Evolutionary conservation across 2,888 invertebrate species (phyloP), one percentile per base, ranked within the genome.

Genomic region (Sarcophaga variegata): DNA sequence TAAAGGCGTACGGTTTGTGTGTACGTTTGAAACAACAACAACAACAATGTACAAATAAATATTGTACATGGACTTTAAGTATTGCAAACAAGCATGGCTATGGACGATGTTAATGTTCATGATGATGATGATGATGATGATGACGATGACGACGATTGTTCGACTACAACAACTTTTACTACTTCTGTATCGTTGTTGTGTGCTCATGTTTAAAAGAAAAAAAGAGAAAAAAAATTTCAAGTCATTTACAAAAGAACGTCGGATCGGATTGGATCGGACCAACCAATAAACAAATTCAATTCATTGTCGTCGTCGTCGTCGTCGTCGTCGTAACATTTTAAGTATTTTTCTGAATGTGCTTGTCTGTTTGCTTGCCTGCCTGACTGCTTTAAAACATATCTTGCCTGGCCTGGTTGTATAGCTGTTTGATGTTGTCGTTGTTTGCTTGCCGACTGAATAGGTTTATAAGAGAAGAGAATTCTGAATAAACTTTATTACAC

Each of bases 311-410:
- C 84, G 84, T 80, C 75, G 75, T 84, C 84, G 84, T 76, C 75
- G 75, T 84, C 84, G 84, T 80, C 75, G 75, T 84, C 84, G 84
- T 85, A 85, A 85, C 80, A 81, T 81, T 85, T 85, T 71, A 54
- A 81, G 80, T 81, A 72, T 81, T 81, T 76, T 27, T 76, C 47
- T 83, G 37, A 54, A 54, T 62, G 45, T 72, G 64, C 64, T 49
- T 37, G 17, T 22, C 62, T 81, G 20, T 63, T 25, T 62, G 49
- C 59, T 11, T 22, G 76, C 27, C 64, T 3, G 78, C 17, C 62
- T 75, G 37, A n/a, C 17, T 54, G 63, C 54, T 54, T 54, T 2
- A 54, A 12, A 54, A 54, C 54, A 54, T 5, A 17, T 14, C 54
- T 54, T 12, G 54, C 54, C 37, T 60, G 27, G 49, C 75, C 47